Evolutionary conservation across 2,797 vertebrate species (phyloP).

Genomic region (Trichosurus vulpecula): DNA sequence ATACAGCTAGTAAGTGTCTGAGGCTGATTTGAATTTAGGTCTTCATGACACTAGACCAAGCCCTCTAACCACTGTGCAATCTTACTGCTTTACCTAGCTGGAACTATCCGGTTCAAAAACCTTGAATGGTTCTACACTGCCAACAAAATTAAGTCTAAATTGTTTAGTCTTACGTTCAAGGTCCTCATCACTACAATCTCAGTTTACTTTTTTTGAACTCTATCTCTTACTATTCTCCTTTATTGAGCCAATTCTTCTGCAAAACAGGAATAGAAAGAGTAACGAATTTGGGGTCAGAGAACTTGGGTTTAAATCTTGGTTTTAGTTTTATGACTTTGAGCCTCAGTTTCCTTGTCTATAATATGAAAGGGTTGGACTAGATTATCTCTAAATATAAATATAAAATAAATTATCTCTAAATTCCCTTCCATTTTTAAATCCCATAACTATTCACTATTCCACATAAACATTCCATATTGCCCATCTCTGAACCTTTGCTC

Average conservation of each 20-base stretch:
- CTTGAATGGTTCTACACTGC: neutral
- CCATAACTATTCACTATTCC: neutral
- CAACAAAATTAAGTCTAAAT: neutral
- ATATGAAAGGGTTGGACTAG: neutral
- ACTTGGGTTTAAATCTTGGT: neutral
- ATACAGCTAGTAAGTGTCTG: no score
- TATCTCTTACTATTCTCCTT: neutral
- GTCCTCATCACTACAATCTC: neutral
- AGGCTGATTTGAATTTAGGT: no score
- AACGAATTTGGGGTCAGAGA: neutral
- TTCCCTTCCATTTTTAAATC: neutral
- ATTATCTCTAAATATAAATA: neutral
- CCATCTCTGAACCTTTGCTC: no score
- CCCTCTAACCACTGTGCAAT: no score
- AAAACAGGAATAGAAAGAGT: neutral
- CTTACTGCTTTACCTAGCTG: neutral
- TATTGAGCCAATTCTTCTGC: neutral
- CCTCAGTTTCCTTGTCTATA: neutral
- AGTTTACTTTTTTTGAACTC: neutral
- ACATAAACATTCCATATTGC: neutral
- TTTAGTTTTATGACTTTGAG: neutral
- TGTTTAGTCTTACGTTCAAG: neutral
- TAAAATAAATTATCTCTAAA: no score
- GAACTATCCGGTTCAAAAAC: neutral
- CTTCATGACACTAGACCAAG: no score